Evolutionary conservation across 2,113 vertebrate genomes (phyloP).

Genomic region (Clarias magur): DNA sequence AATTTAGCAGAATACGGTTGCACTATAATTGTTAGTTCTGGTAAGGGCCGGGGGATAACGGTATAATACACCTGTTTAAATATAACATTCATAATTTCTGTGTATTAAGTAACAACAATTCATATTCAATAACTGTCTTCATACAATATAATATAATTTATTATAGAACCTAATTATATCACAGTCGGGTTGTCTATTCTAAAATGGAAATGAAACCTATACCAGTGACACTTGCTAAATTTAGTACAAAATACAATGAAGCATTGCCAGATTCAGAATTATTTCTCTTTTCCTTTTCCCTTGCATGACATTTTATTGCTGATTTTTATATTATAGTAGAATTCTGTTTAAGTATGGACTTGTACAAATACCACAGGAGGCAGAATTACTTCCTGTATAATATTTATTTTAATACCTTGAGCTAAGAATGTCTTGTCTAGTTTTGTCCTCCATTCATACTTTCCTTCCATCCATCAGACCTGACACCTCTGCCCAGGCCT

Average conservation of each 20-base stretch:
- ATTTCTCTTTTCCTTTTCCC: not conserved
- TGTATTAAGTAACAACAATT: not conserved
- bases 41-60: not conserved
- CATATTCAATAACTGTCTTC: not conserved
- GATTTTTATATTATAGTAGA: not conserved
- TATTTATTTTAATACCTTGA: not conserved
- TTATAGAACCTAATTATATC: not conserved
- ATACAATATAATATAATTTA: not conserved
- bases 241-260: not conserved
- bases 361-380: not conserved
- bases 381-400: not conserved
- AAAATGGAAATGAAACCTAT: not conserved
- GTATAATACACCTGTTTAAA: not conserved
- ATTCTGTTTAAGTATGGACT: not conserved
- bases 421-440: not conserved
- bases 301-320: not conserved
- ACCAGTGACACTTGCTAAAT: not conserved
- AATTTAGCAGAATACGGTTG: not conserved
- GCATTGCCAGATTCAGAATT: not conserved
- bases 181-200: not conserved
- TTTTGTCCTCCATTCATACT: conserved; percentile 15
- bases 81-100: not conserved
- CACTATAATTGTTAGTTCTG: not conserved
- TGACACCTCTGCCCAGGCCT: conserved; percentile 12
- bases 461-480: not conserved